Evolutionary conservation across 2,888 invertebrate species (phyloP), one percentile per base, ranked within the genome.

Genomic region (Amphimallon solstitiale): DNA sequence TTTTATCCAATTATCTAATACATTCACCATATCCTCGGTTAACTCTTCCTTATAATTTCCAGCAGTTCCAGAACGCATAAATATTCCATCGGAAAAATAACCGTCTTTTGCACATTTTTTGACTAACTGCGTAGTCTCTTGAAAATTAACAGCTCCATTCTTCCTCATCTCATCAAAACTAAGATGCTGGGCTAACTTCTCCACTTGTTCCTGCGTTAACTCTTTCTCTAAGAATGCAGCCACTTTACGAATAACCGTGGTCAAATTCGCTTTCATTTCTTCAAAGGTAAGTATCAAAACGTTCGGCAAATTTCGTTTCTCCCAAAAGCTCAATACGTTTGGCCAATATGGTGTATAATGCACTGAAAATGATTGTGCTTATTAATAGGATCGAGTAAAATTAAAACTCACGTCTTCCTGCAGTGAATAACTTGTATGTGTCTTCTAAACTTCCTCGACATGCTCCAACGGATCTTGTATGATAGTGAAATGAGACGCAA

Each of bases 1-100:
- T n/a, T n/a, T n/a, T n/a, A 86, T 87, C 90, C 91, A 91, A 6
- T 86, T 81, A 77, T 93, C 91, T 74, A 93, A 91, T 68, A 85
- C 84, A 51, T 84, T 81, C 0, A 90, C 88, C 73, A 92, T 82
- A 73, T 90, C 89, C 2, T 87, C 86, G 0, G 88, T 86, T 87
- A 94, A 91, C 66, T 90, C 67, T 6, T 69, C 73, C 56, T 72
- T 73, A 72, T 74, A 76, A 29, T 70, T 69, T 1, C 77, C 79
- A 2, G 80, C 76, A 63, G 79, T 74, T 12, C 84, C 84, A 49
- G 78, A 78, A 65, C 84, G 76, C 70, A 84, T 81, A 66, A 84
- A 84, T n/a, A 2, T 23, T 4, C 3, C 5, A 2, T 29, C 35
- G 2, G 21, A 4, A 10, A 2, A 12, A 12, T 14, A 9, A 9